phyloP scores from a whole-genome alignment of 2,797 vertebrate species.

The Bradypodion pumilum region DNA sequence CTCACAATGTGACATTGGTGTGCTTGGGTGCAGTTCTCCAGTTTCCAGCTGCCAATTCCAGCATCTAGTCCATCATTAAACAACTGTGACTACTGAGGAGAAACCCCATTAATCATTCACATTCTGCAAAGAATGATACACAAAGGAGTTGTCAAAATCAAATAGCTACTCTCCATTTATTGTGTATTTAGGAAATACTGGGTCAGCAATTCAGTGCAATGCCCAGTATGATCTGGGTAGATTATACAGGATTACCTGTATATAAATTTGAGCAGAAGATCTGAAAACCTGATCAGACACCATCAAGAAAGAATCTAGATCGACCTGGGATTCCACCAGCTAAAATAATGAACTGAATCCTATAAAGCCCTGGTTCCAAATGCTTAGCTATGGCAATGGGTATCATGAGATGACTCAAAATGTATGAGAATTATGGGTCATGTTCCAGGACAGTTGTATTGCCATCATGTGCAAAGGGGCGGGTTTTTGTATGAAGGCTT shows the following conservation, averaged over 20 bases:
- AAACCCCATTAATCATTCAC: conserved; percentile 85
- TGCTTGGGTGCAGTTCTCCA: conserved; percentile 70
- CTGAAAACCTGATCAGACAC: neutral
- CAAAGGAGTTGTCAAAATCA: conserved; percentile 78
- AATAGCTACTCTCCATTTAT: conserved; percentile 77
- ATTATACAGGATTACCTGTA: conserved; percentile 47
- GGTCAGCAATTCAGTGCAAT: conserved; percentile 63
- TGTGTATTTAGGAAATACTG: conserved; percentile 80
- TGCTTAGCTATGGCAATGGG: neutral
- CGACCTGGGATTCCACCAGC: no score
- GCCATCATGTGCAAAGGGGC: no score
- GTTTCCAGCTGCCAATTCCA: conserved; percentile 78
- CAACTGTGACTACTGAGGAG: conserved; percentile 79
- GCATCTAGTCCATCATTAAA: conserved; percentile 80
- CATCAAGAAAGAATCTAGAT: neutral
- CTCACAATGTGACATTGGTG: conserved; percentile 72
- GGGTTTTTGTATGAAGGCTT: no score
- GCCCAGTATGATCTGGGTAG: conserved; percentile 58
- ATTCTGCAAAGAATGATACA: conserved; percentile 77
- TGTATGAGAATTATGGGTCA: neutral
- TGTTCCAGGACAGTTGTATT: no score
- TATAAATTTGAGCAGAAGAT: conserved; percentile 13
- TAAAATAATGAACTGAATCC: neutral
- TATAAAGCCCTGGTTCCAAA: neutral
- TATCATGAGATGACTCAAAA: neutral